phyloP scores from a whole-genome alignment of 2,113 vertebrate genomes.

The Otolemur garnettii region DNA sequence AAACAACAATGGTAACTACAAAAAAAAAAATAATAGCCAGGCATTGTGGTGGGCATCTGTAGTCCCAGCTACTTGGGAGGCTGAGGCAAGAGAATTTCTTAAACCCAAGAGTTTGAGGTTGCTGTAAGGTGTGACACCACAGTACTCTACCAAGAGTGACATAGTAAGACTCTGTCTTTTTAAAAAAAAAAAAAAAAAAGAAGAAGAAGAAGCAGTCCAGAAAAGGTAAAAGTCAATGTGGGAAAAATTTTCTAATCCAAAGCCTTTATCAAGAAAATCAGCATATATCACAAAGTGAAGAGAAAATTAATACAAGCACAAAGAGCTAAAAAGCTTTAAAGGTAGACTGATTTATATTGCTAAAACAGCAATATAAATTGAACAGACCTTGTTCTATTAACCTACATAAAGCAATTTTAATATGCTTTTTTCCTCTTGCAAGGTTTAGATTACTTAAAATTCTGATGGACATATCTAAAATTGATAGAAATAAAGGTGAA shows the following conservation, averaged over 20 bases:
- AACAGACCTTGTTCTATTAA: background rate
- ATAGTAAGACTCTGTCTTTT: no score
- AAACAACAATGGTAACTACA: no score
- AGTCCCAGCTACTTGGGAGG: no score
- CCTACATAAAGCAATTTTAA: background rate
- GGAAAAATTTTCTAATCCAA: background rate
- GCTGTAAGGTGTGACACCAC: no score
- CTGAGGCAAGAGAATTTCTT: no score
- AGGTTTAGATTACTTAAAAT: background rate
- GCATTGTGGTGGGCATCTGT: no score
- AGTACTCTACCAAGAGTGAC: no score
- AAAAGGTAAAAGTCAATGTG: background rate
- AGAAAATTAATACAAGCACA: constrained; percentile 6
- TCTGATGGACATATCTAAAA: background rate
- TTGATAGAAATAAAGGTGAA: background rate
- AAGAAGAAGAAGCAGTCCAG: background rate
- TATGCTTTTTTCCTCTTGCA: background rate
- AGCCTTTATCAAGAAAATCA: background rate
- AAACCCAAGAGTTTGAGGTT: no score
- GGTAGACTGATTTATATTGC: background rate
- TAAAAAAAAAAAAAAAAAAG: no score
- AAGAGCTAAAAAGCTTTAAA: background rate
- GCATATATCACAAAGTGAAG: background rate
- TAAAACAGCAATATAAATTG: background rate
- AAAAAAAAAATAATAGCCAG: no score